A percentile compares a stretch with the other conserved stretches of the same genome.
Evolutionary conservation across 2,797 vertebrate genomes (phyloP).

Genomic region (Protosalanx chinensis): DNA sequence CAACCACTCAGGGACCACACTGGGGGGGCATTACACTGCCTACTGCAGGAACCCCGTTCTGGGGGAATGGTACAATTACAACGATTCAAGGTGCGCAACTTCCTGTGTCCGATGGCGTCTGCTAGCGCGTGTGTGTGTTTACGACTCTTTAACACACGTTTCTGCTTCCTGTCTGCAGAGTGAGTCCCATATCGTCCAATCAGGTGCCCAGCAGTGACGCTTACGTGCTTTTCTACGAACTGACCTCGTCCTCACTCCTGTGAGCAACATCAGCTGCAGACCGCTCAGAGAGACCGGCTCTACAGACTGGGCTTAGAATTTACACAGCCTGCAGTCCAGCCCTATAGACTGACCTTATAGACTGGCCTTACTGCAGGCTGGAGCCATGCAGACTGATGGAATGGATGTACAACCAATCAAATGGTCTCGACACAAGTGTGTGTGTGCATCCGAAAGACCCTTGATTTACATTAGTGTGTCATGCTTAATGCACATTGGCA

Average conservation of each 20-base stretch:
- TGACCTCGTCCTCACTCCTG: slow-evolving; percentile 79
- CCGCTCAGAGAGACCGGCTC: neutral
- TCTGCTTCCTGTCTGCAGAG: slow-evolving; percentile 66
- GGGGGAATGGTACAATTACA: slow-evolving; percentile 94
- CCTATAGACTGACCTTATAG: neutral
- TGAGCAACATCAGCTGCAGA: slow-evolving; percentile 59
- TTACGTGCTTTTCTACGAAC: slow-evolving; percentile 95
- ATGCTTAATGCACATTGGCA: slow-evolving; percentile 34
- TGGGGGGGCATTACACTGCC: slow-evolving; percentile 95
- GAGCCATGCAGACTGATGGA: too few species aligned
- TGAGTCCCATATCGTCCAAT: slow-evolving; percentile 89
- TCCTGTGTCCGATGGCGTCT: neutral
- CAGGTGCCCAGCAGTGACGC: slow-evolving; percentile 92
- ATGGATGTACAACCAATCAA: too few species aligned
- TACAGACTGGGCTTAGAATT: neutral
- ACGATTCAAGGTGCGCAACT: slow-evolving; percentile 85
- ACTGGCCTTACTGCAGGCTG: neutral
- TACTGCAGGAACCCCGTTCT: slow-evolving; percentile 86
- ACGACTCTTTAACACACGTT: neutral
- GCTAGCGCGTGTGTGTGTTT: neutral
- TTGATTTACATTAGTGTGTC: too few species aligned
- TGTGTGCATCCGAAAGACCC: neutral
- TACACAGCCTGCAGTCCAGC: neutral
- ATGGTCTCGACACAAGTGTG: neutral
- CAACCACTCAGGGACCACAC: slow-evolving; percentile 91